These are phyloP conservation scores for Thalassarche chlororhynchos DNA, from an alignment of 2,113 vertebrate species.

Conservation along the genomic window DNA sequence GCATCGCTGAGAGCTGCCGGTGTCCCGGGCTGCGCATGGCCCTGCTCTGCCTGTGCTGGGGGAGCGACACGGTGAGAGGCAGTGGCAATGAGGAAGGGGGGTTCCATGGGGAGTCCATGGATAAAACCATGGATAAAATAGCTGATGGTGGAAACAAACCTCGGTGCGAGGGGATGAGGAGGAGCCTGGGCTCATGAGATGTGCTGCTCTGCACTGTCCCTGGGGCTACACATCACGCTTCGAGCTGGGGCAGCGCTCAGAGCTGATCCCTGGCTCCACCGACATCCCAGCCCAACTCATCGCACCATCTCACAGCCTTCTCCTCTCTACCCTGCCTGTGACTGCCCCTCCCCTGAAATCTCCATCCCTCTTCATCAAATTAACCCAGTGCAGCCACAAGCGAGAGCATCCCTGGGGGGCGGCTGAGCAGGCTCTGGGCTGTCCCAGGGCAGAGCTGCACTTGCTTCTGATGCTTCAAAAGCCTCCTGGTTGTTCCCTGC, in stretches of 20 bases:
- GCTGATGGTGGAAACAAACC: background rate
- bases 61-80: rapidly evolving
- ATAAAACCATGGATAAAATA: background rate
- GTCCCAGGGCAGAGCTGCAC: rapidly evolving
- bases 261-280: background rate
- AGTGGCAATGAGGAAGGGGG: too few species aligned
- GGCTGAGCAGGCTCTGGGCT: background rate
- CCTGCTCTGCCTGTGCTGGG: background rate
- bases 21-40: rapidly evolving
- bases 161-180: background rate
- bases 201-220: background rate
- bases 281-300: too few species aligned
- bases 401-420: background rate
- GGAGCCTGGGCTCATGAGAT: background rate
- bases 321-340: background rate
- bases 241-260: background rate
- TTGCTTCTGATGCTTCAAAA: background rate
- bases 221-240: background rate
- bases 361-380: background rate
- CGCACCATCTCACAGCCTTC: background rate
- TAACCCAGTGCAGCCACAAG: background rate
- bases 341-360: background rate
- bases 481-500: background rate
- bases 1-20: rapidly evolving
- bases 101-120: too few species aligned